Conservation (phyloP, 1,140 invertebrate genomes). For the Leptoteleia sp. region DNA sequence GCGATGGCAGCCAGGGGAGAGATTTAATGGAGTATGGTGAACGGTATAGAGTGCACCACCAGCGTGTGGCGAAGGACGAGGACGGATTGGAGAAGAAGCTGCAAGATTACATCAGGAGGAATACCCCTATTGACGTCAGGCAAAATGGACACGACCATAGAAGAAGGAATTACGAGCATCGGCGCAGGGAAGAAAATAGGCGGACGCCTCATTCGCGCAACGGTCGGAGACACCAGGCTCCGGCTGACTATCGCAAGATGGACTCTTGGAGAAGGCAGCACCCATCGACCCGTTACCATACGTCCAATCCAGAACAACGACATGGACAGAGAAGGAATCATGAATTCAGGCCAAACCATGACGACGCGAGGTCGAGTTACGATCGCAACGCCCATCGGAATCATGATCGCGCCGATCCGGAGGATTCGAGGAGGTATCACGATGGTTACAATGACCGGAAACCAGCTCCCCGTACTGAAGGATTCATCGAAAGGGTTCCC, state of each 20-base stretch:
- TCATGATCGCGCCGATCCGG: background rate
- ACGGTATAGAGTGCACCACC: conserved; percentile 1
- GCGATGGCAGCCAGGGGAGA: conserved; percentile 13
- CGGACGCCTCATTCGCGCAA: conserved; percentile 8
- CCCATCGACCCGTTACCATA: no score
- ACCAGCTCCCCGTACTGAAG: no score
- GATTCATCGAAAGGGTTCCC: no score
- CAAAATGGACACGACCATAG: conserved; percentile 15
- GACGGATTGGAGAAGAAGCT: conserved; percentile 45
- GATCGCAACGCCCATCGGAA: no score
- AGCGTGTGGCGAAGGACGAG: background rate
- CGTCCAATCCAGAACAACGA: background rate
- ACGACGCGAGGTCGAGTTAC: no score
- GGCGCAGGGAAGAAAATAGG: background rate
- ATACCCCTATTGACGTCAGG: conserved; percentile 64
- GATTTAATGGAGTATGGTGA: conserved; percentile 19
- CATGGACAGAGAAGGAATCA: no score
- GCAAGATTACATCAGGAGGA: conserved; percentile 73
- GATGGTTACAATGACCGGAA: no score
- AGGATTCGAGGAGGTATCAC: no score
- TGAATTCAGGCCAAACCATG: no score
- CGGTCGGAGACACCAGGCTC: conserved; percentile 11
- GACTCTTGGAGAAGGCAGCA: no score
- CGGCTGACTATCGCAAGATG: no score
- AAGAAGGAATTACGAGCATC: conserved; percentile 17